Conservation (phyloP, 2,113 vertebrate genomes). For the Spheniscus mendiculus region DNA sequence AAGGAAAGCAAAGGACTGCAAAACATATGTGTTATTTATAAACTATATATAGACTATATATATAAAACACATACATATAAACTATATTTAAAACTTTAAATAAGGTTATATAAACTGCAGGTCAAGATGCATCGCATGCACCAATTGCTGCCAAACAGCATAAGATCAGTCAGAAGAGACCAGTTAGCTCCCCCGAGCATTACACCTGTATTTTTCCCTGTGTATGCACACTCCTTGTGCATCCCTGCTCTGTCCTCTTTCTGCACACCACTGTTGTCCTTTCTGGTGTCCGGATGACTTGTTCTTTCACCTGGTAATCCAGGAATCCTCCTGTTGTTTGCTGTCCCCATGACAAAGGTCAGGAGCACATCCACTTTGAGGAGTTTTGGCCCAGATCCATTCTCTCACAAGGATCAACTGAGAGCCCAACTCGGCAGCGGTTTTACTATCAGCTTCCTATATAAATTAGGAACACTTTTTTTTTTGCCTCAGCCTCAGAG, state of each 20-base stretch:
- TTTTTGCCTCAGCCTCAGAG: not conserved
- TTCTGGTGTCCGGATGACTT: not conserved
- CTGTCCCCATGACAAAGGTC: not conserved
- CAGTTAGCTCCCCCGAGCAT: not conserved
- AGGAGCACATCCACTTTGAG: not conserved
- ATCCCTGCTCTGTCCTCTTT: not conserved
- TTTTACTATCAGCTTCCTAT: not conserved
- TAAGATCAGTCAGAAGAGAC: not conserved
- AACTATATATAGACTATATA: not conserved
- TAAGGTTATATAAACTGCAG: not conserved
- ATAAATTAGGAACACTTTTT: not conserved
- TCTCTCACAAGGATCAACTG: not conserved
- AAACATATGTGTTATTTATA: not conserved
- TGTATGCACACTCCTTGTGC: too few relatives aligned
- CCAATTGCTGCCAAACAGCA: not conserved
- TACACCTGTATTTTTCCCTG: not conserved
- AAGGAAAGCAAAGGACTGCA: not conserved
- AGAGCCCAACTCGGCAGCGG: not conserved
- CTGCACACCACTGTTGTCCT: not conserved
- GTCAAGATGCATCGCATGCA: not conserved
- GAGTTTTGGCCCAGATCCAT: not conserved
- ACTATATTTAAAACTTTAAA: not conserved
- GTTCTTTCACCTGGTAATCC: not conserved
- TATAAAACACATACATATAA: not conserved
- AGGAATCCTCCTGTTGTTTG: not conserved